Evolutionary conservation across 2,113 vertebrate species (phyloP).

Genomic region (Cochlearius cochlearius): DNA sequence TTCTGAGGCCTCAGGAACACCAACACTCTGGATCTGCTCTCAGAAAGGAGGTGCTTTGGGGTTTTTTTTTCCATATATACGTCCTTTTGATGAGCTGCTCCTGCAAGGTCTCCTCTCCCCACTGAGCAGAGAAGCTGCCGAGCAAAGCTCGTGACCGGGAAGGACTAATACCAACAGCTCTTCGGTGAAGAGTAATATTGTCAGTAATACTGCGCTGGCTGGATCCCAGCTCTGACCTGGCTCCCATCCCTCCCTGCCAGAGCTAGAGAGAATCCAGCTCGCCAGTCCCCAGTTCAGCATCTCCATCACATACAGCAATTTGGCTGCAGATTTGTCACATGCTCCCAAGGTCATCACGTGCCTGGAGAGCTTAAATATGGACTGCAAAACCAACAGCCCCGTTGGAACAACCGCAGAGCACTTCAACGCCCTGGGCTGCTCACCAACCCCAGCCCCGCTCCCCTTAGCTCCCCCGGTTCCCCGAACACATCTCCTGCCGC

Average conservation of each 20-base stretch:
- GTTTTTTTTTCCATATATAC: too few species aligned
- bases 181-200: background rate
- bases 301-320: background rate
- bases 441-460: fast-evolving
- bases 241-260: background rate
- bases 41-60: background rate
- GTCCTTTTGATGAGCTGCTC: background rate
- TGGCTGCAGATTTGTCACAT: background rate
- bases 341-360: conserved; percentile 11
- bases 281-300: background rate
- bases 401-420: fast-evolving
- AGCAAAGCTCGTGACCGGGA: background rate
- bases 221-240: background rate
- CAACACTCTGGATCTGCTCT: background rate
- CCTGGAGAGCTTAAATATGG: background rate
- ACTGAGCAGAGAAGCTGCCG: background rate
- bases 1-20: background rate
- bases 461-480: background rate
- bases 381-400: background rate
- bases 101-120: background rate
- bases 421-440: background rate
- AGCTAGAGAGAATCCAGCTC: background rate
- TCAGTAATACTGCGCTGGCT: background rate
- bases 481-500: fast-evolving
- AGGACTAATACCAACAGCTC: background rate